Percentiles rank a stretch among this genome's conserved stretches.
Evolutionary conservation across 2,888 invertebrate genomes (phyloP).

Genomic region (Diarsia mendica): DNA sequence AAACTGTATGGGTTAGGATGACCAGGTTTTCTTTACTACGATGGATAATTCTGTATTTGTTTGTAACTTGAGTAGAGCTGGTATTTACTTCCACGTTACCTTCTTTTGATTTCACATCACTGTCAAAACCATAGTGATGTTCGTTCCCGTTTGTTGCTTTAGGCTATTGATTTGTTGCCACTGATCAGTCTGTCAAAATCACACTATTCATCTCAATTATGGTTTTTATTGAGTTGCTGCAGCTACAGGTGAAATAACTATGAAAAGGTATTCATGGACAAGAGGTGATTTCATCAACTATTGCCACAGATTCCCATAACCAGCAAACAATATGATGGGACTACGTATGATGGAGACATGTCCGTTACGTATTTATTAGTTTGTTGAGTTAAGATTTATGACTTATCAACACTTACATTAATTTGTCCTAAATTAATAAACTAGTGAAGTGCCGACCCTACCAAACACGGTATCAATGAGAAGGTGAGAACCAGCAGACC

Average conservation of each 20-base stretch:
- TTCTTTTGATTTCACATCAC: neutral
- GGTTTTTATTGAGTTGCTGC: neutral
- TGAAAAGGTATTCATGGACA: neutral
- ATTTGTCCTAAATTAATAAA: slow-evolving; percentile 21
- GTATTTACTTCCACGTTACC: neutral
- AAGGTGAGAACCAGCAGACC: slow-evolving; percentile 60
- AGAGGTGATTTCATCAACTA: neutral
- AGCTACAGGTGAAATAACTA: neutral
- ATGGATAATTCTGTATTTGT: slow-evolving; percentile 4
- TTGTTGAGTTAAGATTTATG: too few species aligned
- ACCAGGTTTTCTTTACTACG: slow-evolving; percentile 18
- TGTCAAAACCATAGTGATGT: neutral
- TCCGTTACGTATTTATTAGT: too few species aligned
- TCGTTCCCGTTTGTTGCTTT: neutral
- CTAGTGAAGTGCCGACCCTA: slow-evolving; percentile 39
- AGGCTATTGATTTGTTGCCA: neutral
- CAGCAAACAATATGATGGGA: neutral
- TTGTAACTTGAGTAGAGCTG: neutral
- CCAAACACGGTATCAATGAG: slow-evolving; percentile 37
- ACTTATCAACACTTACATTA: too few species aligned
- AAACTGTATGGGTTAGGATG: slow-evolving; percentile 53
- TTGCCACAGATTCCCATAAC: neutral
- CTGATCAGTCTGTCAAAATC: neutral
- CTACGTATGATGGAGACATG: neutral
- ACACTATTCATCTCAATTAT: too few species aligned